A percentile compares a stretch with the other conserved stretches of the same genome.
Evolutionary conservation across 2,113 vertebrate genomes (phyloP).

Genomic region (Crotalus tigris): DNA sequence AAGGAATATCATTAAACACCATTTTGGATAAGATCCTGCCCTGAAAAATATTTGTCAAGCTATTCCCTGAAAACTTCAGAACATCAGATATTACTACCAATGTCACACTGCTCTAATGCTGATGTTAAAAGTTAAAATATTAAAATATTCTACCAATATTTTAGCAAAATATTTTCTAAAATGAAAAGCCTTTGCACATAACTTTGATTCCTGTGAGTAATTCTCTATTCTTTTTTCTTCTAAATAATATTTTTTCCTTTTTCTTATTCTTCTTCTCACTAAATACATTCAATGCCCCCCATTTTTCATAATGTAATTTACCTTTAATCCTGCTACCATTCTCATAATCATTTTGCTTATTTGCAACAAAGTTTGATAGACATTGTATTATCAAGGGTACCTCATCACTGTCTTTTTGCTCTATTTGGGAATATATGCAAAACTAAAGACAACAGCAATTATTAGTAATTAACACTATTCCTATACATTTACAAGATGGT

Average conservation of each 20-base stretch:
- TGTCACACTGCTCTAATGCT: neutral
- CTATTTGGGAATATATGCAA: neutral
- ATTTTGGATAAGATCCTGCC: neutral
- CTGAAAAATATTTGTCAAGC: neutral
- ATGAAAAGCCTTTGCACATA: neutral
- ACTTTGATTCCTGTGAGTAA: neutral
- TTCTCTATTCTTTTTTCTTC: neutral
- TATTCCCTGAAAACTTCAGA: neutral
- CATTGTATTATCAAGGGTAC: neutral
- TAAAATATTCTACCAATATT: neutral
- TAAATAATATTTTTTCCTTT: neutral
- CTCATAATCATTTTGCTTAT: neutral
- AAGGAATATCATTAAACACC: neutral
- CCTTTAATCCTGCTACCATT: neutral
- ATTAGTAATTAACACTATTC: neutral
- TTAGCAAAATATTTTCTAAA: neutral
- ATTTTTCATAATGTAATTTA: neutral
- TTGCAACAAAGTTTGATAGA: neutral
- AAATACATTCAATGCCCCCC: neutral
- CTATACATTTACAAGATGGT: neutral
- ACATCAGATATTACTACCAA: neutral
- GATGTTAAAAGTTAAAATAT: neutral
- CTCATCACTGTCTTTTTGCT: neutral
- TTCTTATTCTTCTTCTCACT: neutral
- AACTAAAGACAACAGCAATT: neutral